These are phyloP conservation scores for Hylaeus volcanicus DNA, from an alignment of 1,140 invertebrate species.

Conservation along the genomic window DNA sequence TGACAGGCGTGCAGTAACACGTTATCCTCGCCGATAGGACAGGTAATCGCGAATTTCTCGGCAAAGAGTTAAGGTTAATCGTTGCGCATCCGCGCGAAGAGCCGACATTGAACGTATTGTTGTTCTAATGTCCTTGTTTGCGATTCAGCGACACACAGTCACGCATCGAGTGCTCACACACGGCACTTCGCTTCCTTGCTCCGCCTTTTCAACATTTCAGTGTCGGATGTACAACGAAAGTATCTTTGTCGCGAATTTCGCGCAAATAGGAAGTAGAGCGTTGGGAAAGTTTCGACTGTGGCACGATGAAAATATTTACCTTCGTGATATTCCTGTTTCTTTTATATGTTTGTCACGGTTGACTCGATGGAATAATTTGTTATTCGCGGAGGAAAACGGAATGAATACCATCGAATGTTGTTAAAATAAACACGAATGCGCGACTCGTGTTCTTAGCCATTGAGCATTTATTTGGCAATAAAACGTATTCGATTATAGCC, in stretches of 20 bases:
- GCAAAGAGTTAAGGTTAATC: conserved; percentile 34
- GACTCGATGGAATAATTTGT: too few relatives aligned
- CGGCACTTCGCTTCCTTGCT: background rate
- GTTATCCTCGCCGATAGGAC: background rate
- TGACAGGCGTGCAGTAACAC: conserved; percentile 3
- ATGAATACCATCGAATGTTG: too few relatives aligned
- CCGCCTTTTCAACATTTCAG: background rate
- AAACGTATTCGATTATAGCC: too few relatives aligned
- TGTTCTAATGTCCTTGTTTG: conserved; percentile 15
- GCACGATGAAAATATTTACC: background rate
- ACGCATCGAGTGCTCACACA: background rate
- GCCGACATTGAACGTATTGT: conserved; percentile 41
- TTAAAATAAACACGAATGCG: too few relatives aligned
- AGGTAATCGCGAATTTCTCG: conserved; percentile 34
- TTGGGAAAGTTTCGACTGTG: background rate
- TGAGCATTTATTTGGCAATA: too few relatives aligned
- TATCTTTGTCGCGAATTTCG: background rate
- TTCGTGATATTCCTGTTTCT: background rate
- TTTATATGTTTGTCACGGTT: background rate
- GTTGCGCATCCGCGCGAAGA: conserved; percentile 7
- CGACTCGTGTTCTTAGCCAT: too few relatives aligned
- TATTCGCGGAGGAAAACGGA: too few relatives aligned
- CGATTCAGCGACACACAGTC: background rate
- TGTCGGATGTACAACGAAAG: background rate
- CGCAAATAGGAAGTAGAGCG: background rate